Evolutionary conservation across 2,888 invertebrate genomes (phyloP), one percentile per base, ranked within the genome.

Genomic region (Cantharis flavilabris): DNA sequence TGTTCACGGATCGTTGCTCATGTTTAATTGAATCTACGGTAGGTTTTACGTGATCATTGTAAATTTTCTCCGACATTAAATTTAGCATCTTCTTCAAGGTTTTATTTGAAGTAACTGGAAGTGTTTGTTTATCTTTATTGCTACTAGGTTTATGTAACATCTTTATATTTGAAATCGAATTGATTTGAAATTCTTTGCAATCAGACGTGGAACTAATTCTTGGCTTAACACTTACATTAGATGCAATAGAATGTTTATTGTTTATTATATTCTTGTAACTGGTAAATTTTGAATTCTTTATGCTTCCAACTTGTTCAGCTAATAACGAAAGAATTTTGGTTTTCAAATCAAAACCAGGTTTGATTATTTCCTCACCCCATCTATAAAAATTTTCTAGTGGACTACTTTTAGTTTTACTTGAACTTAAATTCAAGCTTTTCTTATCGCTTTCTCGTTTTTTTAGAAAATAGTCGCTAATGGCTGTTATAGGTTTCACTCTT

Each of bases 301-400:
- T 13, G 64, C 30, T 62, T 62, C 23, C 30, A n/a, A 79, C n/a
- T 7, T 67, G 76, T 23, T 76, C 76, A 14, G 86, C 85, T 18
- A 87, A 65, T 18, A 87, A 75, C 16, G 80, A 72, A 0, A 86
- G 73, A 9, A 88, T 85, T 82, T 86, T 86, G 30, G 85, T 86
- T 76, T 86, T 87, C 26, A 87, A 79, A 78, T 87, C 87, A 11
- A 86, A 82, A 0, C 87, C 87, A 0, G 87, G 87, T 76, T 82
- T 84, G 63, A 87, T 75, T 28, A 87, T 81, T 75, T 87, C 87
- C 73, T 85, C 85, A 1, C 87, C 86, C 87, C 87, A 87, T 75
- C 82, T 84, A 85, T 86, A 86, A 69, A 86, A 80, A 65, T 64
- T 70, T 26, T 81, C 78, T 2, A 75, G 73, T n/a, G 14, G 72